These are phyloP conservation scores for Mystacornis crossleyi DNA, from an alignment of 2,113 vertebrate species.

Conservation along the genomic window DNA sequence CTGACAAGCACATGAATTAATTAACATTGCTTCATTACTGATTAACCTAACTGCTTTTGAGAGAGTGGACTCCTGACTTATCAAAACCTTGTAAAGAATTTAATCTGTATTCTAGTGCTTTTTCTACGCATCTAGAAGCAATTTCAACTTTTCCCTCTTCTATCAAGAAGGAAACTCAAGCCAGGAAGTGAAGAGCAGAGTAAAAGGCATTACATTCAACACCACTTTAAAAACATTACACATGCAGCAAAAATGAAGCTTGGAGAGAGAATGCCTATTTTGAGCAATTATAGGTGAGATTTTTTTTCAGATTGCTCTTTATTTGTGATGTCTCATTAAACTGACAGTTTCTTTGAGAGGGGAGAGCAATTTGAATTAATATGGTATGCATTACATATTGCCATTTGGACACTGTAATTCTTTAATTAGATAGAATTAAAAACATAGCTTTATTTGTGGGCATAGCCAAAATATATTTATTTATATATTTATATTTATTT, in stretches of 20 bases:
- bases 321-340: conserved; percentile 31
- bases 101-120: not conserved
- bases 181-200: not conserved
- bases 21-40: not conserved
- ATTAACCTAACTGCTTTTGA: not conserved
- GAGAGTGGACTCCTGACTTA: not conserved
- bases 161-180: not conserved
- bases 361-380: not conserved
- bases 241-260: not conserved
- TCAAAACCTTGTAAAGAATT: not conserved
- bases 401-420: not conserved
- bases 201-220: not conserved
- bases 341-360: not conserved
- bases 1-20: not conserved
- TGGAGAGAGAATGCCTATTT: not conserved
- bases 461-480: not conserved
- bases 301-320: not conserved
- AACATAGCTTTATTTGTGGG: not conserved
- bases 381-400: not conserved
- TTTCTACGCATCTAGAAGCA: not conserved
- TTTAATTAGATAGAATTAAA: not conserved
- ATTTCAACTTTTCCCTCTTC: not conserved
- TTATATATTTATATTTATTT: too few species aligned
- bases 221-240: not conserved
- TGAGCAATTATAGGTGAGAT: not conserved